Evolutionary conservation across 2,888 invertebrate genomes (phyloP).

Genomic region (Aleiodes testaceus): DNA sequence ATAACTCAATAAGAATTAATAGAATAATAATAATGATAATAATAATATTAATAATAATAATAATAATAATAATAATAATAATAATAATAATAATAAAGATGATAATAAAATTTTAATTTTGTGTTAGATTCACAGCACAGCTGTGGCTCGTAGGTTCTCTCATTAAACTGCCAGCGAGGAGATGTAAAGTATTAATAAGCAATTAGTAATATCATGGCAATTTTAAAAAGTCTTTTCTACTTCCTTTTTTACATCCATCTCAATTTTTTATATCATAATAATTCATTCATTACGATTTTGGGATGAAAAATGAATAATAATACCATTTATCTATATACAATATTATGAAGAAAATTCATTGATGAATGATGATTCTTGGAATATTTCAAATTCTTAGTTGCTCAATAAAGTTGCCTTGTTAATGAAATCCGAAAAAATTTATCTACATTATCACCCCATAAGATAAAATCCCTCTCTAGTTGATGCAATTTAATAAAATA

Average conservation of each 20-base stretch:
- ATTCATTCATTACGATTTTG: no score
- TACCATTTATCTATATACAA: no score
- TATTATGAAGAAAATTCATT: no score
- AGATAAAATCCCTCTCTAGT: background rate
- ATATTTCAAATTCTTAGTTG: background rate
- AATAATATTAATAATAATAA: conserved; percentile 6
- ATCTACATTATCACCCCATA: no score
- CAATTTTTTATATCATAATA: no score
- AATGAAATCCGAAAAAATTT: no score
- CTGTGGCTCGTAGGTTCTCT: conserved; percentile 13
- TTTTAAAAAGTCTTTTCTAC: background rate
- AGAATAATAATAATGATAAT: conserved; percentile 16
- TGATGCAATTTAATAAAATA: background rate
- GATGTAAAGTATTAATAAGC: conserved; percentile 1
- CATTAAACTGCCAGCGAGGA: background rate
- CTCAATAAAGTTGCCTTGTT: background rate
- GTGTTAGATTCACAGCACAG: conserved; percentile 36
- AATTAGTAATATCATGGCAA: conserved; percentile 24
- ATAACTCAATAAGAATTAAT: conserved; percentile 16
- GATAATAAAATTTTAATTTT: conserved; percentile 19
- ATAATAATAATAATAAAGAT: conserved; percentile 13
- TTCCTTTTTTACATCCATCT: no score
- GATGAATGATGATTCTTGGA: no score
- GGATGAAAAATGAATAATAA: no score
- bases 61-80: conserved; percentile 19